Conservation (phyloP, 2,113 vertebrate species). For the Pogonocichla stellata region DNA sequence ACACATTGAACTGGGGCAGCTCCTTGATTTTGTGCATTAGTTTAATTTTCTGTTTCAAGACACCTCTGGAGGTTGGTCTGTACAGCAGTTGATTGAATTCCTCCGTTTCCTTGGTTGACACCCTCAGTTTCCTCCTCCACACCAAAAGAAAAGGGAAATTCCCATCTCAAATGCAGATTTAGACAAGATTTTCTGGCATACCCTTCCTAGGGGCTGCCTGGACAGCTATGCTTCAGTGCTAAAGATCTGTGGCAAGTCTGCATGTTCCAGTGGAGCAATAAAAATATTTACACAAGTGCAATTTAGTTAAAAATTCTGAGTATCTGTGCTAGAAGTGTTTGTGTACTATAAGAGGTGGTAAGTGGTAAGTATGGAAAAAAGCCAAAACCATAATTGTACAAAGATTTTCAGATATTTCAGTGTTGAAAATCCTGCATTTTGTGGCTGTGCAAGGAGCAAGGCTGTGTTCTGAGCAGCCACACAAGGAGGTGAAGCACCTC, state of each 20-base stretch:
- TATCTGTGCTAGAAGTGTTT: not conserved
- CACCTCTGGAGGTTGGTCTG: too few relatives aligned
- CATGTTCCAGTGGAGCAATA: not conserved
- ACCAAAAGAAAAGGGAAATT: too few relatives aligned
- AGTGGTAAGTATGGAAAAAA: not conserved
- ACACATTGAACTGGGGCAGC: too few relatives aligned
- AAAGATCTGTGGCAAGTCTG: not conserved
- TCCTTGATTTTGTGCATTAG: too few relatives aligned
- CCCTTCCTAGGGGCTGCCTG: too few relatives aligned
- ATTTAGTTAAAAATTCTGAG: not conserved
- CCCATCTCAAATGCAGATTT: too few relatives aligned
- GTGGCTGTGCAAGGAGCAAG: not conserved
- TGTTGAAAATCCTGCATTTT: fast-evolving
- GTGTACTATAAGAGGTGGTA: not conserved
- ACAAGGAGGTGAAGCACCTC: not conserved
- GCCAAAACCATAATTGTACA: fast-evolving
- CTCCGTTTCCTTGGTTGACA: too few relatives aligned
- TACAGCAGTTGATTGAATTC: too few relatives aligned
- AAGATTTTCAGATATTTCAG: not conserved
- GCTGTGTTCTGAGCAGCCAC: not conserved
- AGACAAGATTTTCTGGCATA: too few relatives aligned
- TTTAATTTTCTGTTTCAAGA: too few relatives aligned
- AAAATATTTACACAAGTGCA: fast-evolving
- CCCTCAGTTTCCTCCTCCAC: too few relatives aligned
- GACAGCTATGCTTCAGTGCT: too few relatives aligned